These are phyloP conservation scores for Corydoras sp. DNA, from an alignment of 2,113 vertebrate genomes.

Conservation along the genomic window DNA sequence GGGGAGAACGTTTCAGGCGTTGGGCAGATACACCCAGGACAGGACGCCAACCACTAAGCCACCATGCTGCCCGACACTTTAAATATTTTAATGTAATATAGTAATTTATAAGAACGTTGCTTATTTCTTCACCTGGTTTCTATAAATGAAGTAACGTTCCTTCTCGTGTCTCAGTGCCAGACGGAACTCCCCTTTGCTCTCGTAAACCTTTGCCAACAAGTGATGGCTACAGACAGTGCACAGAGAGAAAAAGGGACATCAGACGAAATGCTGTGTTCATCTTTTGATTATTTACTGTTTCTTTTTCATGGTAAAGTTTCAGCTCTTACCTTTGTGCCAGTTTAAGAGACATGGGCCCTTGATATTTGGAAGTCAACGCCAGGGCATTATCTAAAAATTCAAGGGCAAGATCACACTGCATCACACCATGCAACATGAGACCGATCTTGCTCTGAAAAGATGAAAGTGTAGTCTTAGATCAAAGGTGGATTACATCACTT, in stretches of 20 bases:
- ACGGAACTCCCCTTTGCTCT: constrained; percentile 89
- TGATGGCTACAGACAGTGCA: constrained; percentile 70
- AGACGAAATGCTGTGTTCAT: not conserved
- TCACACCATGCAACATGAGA: constrained; percentile 80
- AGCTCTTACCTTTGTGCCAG: constrained; percentile 78
- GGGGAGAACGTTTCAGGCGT: too few relatives aligned
- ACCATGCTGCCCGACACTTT: too few relatives aligned
- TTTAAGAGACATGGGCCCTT: constrained; percentile 78
- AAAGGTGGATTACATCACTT: not conserved
- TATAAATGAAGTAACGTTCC: constrained; percentile 84
- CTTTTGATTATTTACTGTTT: not conserved
- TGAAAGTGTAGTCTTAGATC: not conserved
- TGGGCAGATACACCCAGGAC: too few relatives aligned
- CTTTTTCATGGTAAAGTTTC: not conserved
- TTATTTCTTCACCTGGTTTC: constrained; percentile 71
- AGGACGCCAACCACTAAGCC: too few relatives aligned
- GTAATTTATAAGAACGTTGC: too few relatives aligned
- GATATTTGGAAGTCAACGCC: constrained; percentile 78
- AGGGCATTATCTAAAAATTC: constrained; percentile 86
- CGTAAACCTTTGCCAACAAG: constrained; percentile 81
- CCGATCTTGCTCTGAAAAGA: constrained; percentile 83
- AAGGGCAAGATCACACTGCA: constrained; percentile 84
- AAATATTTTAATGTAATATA: too few relatives aligned
- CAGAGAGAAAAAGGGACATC: not conserved
- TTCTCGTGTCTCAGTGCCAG: constrained; percentile 86